phyloP scores from a whole-genome alignment of 2,888 invertebrate genomes.

The Drosophila melanosoma region DNA sequence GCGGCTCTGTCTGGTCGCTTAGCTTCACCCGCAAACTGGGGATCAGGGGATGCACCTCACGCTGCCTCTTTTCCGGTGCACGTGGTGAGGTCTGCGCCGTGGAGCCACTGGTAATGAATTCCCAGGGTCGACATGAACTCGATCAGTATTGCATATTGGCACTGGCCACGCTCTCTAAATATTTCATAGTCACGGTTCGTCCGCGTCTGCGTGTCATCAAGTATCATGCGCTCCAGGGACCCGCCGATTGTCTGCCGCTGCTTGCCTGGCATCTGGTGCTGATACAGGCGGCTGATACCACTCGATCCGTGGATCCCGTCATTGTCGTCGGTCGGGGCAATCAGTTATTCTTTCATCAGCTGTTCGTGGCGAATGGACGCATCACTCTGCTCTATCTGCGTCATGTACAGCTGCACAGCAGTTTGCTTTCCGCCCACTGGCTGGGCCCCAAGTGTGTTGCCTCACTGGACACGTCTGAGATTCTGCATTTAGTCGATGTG shows the following conservation, averaged over 20 bases:
- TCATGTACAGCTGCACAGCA: slow-evolving; percentile 89
- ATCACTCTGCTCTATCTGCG: slow-evolving; percentile 89
- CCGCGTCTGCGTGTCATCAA: slow-evolving; percentile 92
- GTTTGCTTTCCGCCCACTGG: slow-evolving; percentile 92
- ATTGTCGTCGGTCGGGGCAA: slow-evolving; percentile 95
- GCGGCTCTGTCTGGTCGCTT: slow-evolving; percentile 97
- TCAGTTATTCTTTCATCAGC: slow-evolving; percentile 93
- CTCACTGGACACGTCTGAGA: slow-evolving; percentile 93
- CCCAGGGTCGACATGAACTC: slow-evolving; percentile 87
- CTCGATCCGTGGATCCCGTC: slow-evolving; percentile 92
- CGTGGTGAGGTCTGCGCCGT: slow-evolving; percentile 95
- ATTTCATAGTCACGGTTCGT: slow-evolving; percentile 91
- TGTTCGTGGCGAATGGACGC: slow-evolving; percentile 85
- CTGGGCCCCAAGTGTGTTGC: slow-evolving; percentile 93
- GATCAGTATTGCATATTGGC: slow-evolving; percentile 93
- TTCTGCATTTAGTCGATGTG: slow-evolving; percentile 95
- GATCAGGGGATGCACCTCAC: slow-evolving; percentile 94
- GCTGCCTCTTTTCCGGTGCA: slow-evolving; percentile 98
- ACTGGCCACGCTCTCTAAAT: slow-evolving; percentile 95
- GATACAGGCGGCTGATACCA: slow-evolving; percentile 89
- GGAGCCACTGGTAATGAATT: slow-evolving; percentile 87
- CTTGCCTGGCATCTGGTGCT: slow-evolving; percentile 97
- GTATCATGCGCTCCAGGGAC: slow-evolving; percentile 90
- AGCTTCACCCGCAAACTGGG: slow-evolving; percentile 95
- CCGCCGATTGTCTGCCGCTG: slow-evolving; percentile 93